Evolutionary conservation across 2,113 vertebrate species (phyloP).

Genomic region (Melozone crissalis): DNA sequence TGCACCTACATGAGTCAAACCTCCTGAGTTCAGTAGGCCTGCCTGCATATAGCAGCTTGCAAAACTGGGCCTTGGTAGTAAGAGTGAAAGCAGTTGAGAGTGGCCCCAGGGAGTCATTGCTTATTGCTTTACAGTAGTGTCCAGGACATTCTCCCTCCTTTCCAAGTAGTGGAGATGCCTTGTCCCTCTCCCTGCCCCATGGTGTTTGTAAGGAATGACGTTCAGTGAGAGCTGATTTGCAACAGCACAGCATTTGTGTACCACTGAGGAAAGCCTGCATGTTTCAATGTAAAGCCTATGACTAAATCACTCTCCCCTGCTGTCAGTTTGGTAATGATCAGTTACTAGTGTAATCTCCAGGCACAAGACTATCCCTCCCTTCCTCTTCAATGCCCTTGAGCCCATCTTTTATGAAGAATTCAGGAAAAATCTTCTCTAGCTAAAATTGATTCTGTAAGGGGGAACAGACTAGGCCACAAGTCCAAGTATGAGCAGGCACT

Average conservation of each 20-base stretch:
- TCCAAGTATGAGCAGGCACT: neutral
- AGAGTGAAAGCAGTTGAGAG: neutral
- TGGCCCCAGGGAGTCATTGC: neutral
- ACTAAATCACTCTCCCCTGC: neutral
- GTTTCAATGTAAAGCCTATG: neutral
- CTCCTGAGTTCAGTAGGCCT: neutral
- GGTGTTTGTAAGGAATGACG: neutral
- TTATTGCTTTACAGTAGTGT: neutral
- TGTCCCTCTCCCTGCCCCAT: neutral
- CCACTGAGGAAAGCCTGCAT: neutral
- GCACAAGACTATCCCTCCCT: neutral
- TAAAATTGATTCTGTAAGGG: neutral
- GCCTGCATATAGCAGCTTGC: neutral
- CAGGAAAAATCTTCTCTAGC: neutral
- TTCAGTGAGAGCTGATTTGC: neutral
- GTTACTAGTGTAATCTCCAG: neutral
- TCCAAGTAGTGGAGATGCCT: conserved; percentile 36
- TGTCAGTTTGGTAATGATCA: neutral
- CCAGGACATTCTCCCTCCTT: neutral
- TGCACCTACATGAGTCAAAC: neutral
- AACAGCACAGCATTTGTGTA: neutral
- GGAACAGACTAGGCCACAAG: neutral
- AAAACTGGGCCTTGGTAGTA: neutral
- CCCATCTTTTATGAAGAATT: neutral
- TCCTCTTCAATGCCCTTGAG: neutral